A percentile compares a stretch with the other conserved stretches of the same genome.
Evolutionary conservation across 2,797 vertebrate genomes (phyloP).

Genomic region (Pangasius djambal): DNA sequence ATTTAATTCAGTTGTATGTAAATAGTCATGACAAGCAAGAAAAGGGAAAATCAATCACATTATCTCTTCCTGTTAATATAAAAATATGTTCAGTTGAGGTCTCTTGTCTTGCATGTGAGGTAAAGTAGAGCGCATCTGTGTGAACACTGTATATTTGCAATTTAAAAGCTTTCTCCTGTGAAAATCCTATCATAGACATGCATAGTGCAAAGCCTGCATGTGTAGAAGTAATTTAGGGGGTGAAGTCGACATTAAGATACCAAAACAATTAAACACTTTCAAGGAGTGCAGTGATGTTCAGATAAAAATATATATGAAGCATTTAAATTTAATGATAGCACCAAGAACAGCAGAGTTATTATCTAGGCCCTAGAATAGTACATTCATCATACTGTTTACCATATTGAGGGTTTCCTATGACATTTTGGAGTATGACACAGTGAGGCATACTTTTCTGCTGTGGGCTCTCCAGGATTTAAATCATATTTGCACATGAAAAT

Average conservation of each 20-base stretch:
- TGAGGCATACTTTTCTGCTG: slow-evolving; percentile 75
- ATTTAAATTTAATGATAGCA: slow-evolving; percentile 51
- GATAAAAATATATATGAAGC: slow-evolving; percentile 44
- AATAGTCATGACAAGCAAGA: slow-evolving; percentile 41
- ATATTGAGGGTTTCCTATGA: slow-evolving; percentile 35
- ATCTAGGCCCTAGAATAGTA: slow-evolving; percentile 48
- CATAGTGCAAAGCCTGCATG: slow-evolving; percentile 56
- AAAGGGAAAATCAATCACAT: slow-evolving; percentile 20
- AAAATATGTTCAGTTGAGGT: slow-evolving; percentile 55
- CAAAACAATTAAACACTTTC: slow-evolving; percentile 48
- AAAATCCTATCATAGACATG: slow-evolving; percentile 44
- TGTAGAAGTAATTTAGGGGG: slow-evolving; percentile 19
- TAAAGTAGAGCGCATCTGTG: slow-evolving; percentile 49
- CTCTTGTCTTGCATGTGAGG: slow-evolving; percentile 53
- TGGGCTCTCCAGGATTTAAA: slow-evolving; percentile 72
- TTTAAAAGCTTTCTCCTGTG: slow-evolving; percentile 35
- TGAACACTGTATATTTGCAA: slow-evolving; percentile 43
- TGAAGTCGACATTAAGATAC: slow-evolving; percentile 28
- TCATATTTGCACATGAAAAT: slow-evolving; percentile 62
- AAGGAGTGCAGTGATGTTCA: slow-evolving; percentile 46
- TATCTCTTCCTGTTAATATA: slow-evolving; percentile 34
- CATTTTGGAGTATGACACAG: slow-evolving; percentile 68
- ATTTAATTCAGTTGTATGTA: slow-evolving; percentile 33
- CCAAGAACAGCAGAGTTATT: slow-evolving; percentile 50
- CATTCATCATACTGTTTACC: slow-evolving; percentile 53